Conservation (phyloP, 2,797 vertebrate species). For the Sternarchorhynchus goeldii region DNA sequence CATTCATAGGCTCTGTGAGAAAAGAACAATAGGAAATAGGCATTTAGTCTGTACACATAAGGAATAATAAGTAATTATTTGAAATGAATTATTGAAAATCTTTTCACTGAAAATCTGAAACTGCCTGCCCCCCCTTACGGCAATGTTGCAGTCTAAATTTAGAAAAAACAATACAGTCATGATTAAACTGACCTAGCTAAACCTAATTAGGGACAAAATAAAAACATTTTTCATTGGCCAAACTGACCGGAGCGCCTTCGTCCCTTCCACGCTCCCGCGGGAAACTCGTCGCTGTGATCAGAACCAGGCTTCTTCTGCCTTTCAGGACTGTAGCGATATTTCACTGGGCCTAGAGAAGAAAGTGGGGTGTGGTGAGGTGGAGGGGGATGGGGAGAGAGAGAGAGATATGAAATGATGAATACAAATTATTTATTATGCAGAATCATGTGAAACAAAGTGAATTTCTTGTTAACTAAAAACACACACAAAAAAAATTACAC, state of each 20-base stretch:
- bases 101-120: not conserved
- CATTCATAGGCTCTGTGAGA: slow-evolving; percentile 80
- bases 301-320: slow-evolving; percentile 83
- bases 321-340: slow-evolving; percentile 87
- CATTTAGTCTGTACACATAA: not conserved
- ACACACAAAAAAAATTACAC: slow-evolving; percentile 33
- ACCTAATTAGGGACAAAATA: not conserved
- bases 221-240: not conserved
- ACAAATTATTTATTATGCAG: too few relatives aligned
- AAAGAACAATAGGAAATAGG: slow-evolving; percentile 20
- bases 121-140: not conserved
- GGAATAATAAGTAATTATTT: too few relatives aligned
- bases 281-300: slow-evolving; percentile 73
- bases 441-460: too few relatives aligned
- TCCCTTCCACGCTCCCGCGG: slow-evolving; percentile 66
- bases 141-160: not conserved
- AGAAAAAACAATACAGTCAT: not conserved
- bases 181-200: not conserved
- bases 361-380: not conserved
- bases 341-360: slow-evolving; percentile 76
- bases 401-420: too few relatives aligned
- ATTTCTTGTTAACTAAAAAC: too few relatives aligned
- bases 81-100: too few relatives aligned
- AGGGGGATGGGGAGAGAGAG: too few relatives aligned
- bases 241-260: slow-evolving; percentile 89